Conservation (phyloP, 2,888 invertebrate species). For the Parasteatoda lunata region DNA sequence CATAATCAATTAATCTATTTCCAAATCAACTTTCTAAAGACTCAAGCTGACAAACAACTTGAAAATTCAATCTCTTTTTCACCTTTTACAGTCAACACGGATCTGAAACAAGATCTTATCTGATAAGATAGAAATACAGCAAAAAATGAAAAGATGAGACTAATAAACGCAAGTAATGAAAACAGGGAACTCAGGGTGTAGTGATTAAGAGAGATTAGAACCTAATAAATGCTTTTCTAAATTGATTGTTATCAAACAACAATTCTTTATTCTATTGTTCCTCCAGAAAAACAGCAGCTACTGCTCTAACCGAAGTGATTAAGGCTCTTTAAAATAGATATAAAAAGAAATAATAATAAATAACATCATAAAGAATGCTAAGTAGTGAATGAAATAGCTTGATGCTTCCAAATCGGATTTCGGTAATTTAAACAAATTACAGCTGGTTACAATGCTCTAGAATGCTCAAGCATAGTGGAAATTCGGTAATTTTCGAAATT, state of each 20-base stretch:
- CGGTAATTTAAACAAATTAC: slow-evolving; percentile 11
- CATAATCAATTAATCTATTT: too few species aligned
- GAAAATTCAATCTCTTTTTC: neutral
- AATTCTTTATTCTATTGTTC: slow-evolving; percentile 15
- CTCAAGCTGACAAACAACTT: too few species aligned
- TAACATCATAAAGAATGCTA: slow-evolving; percentile 1
- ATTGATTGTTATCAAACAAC: slow-evolving; percentile 35
- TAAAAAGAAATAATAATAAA: neutral
- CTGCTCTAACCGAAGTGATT: neutral
- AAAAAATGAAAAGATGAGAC: slow-evolving; percentile 14
- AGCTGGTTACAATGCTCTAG: neutral
- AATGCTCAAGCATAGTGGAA: too few species aligned
- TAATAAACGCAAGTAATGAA: slow-evolving; percentile 27
- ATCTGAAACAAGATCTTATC: neutral
- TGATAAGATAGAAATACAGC: neutral
- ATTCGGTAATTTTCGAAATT: too few species aligned
- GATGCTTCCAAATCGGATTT: slow-evolving; percentile 6
- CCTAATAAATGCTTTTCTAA: slow-evolving; percentile 24
- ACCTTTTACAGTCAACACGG: neutral
- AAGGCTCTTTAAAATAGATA: neutral
- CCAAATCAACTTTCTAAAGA: too few species aligned
- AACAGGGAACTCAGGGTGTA: neutral
- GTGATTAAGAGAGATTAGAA: slow-evolving; percentile 10
- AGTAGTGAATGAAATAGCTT: slow-evolving; percentile 8
- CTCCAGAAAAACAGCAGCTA: neutral